These are phyloP conservation scores for Chelon auratus DNA, from an alignment of 2,797 vertebrate genomes.

Conservation along the genomic window DNA sequence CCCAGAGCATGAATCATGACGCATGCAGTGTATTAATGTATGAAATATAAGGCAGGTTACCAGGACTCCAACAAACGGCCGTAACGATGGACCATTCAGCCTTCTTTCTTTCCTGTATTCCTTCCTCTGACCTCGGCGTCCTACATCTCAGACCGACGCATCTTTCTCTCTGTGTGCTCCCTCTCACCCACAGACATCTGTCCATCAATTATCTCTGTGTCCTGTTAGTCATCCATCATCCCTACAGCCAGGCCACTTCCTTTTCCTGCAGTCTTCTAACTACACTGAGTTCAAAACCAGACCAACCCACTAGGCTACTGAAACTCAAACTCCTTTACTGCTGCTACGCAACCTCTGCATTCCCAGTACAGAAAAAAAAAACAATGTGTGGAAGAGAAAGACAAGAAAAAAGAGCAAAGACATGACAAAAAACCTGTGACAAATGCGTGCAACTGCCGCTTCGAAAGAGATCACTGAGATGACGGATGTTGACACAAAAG, in stretches of 20 bases:
- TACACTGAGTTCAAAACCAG: slow-evolving; percentile 22
- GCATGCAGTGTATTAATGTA: slow-evolving; percentile 11
- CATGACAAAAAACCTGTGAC: slow-evolving; percentile 35
- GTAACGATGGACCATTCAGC: slow-evolving; percentile 32
- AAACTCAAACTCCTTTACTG: slow-evolving; percentile 37
- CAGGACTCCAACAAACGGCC: slow-evolving; percentile 16
- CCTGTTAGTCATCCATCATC: slow-evolving; percentile 28
- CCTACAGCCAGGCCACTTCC: neutral
- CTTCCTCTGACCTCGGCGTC: slow-evolving; percentile 17
- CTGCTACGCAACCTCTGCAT: slow-evolving; percentile 31
- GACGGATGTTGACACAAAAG: slow-evolving; percentile 23
- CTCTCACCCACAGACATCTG: slow-evolving; percentile 6
- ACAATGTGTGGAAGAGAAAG: neutral
- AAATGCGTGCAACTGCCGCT: slow-evolving; percentile 11
- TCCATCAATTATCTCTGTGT: slow-evolving; percentile 24
- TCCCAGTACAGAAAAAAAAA: slow-evolving; percentile 6
- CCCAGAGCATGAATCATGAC: slow-evolving; percentile 9
- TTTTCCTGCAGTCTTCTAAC: slow-evolving; percentile 19
- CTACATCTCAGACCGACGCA: slow-evolving; percentile 17
- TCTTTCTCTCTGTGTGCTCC: slow-evolving; percentile 4
- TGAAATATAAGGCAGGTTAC: slow-evolving; percentile 27
- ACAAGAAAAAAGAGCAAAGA: slow-evolving; percentile 13
- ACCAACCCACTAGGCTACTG: slow-evolving; percentile 26
- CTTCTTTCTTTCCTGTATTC: slow-evolving; percentile 9
- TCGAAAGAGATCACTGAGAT: slow-evolving; percentile 3